Evolutionary conservation across 2,797 vertebrate genomes (phyloP).

Genomic region (Parauchenoglanis punctatus): DNA sequence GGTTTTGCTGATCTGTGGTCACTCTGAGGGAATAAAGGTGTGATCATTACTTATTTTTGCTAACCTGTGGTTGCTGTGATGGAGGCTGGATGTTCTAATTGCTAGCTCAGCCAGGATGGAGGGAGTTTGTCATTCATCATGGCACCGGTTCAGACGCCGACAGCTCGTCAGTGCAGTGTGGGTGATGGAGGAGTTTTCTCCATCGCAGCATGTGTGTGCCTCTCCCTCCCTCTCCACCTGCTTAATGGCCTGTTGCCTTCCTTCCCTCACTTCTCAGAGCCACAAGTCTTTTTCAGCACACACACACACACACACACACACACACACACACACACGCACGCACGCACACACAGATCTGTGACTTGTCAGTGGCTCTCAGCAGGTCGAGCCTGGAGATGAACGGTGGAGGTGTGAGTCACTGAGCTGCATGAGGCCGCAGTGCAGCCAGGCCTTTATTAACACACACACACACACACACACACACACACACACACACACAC

Average conservation of each 20-base stretch:
- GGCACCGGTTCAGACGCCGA: background rate
- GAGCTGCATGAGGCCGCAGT: background rate
- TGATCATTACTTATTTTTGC: background rate
- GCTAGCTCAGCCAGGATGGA: background rate
- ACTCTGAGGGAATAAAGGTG: background rate
- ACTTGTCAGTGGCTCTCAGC: constrained; percentile 6
- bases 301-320: background rate
- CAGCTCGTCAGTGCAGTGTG: constrained; percentile 7
- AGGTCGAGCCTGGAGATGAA: constrained; percentile 18
- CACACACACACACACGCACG: background rate
- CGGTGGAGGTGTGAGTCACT: constrained; percentile 21
- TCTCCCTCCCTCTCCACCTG: constrained; percentile 19
- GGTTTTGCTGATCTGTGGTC: background rate
- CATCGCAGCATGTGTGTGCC: constrained; percentile 30
- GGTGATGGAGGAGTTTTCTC: constrained; percentile 19
- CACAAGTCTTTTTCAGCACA: constrained; percentile 18
- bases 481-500: background rate
- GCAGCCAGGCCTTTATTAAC: constrained; percentile 2
- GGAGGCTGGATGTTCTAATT: background rate
- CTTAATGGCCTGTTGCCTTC: constrained; percentile 12
- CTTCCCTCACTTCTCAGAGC: constrained; percentile 17
- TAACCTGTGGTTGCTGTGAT: background rate
- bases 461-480: constrained; percentile 23
- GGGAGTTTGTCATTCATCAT: constrained; percentile 9
- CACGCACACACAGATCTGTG: background rate